Base-by-base conservation (phyloP, 2,113 vertebrate species). In the Mohoua ochrocephala region DNA sequence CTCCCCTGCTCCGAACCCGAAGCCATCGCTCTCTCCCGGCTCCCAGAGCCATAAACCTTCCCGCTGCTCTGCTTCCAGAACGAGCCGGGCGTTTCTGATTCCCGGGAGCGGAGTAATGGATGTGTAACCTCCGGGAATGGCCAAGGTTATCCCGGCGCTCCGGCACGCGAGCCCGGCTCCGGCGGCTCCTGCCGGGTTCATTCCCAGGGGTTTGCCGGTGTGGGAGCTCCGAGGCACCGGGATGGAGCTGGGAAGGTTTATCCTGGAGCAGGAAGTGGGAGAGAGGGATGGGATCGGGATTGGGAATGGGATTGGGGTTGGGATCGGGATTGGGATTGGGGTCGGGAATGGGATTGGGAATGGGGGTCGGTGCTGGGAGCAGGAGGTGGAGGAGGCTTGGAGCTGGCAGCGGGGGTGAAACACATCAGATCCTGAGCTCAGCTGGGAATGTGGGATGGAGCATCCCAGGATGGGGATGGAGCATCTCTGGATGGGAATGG, bases 101-200 rank as follows among this genome's bases (percentile, higher is more conserved):
- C 93, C 91, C 41, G 14, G 91, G 92, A 89, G 93, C 23, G 65
- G 47, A 7, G 47, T 82, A 87, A 92, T 85, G 95, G 92, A 77
- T 87, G 79, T 77, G 86, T 21, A 53, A 64, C 84, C 93, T 92
- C 88, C 28, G 15, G 63, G 63, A 93, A 81, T 90, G 37, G 78
- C 88, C 31, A 79, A 78, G 89, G 91, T 89, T 86, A 84, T 86
- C 61, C 84, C 71, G 2, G 73, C 1, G 47, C 87, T 81, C 9
- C 9, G 14, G 68, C 85, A 24, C 20, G 71, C 20, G 19, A 75
- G 79, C 84, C 47, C 65, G n/a, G 57, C 79, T 71, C 79, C 14
- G 14, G 16, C 45, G 3, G 60, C 44, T 12, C 2, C 33, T 3
- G 11, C 70, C 6, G 50, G 15, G 3, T 42, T 60, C 19, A 3